A percentile compares a stretch with the other conserved stretches of the same genome.
Conservation (phyloP, 2,888 invertebrate genomes). For the Byasa hedistus region DNA sequence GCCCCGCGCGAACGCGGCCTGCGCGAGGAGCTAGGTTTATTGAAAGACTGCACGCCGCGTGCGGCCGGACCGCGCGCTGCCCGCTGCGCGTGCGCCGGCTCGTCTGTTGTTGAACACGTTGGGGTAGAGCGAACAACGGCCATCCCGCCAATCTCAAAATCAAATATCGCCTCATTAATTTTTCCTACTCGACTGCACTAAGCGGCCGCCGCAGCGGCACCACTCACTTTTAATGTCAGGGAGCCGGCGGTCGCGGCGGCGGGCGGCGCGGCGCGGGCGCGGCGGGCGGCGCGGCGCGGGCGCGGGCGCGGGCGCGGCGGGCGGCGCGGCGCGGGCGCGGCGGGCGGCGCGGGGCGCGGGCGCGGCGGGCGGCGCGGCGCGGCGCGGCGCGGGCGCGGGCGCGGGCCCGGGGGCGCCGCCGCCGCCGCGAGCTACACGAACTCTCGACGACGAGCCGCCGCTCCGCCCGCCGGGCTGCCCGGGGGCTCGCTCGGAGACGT, state of each 20-base stretch:
- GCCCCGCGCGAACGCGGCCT: slow-evolving; percentile 15
- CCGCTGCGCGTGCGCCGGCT: neutral
- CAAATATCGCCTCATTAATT: no score
- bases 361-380: slow-evolving; percentile 82
- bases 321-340: no score
- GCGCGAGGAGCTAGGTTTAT: no score
- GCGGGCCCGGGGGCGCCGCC: slow-evolving; percentile 35
- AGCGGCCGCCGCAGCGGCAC: neutral
- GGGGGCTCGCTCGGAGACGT: slow-evolving; percentile 37
- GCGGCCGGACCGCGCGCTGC: neutral
- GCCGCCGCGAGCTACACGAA: slow-evolving; percentile 59
- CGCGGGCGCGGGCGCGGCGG: slow-evolving; percentile 70
- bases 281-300: slow-evolving; percentile 71
- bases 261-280: slow-evolving; percentile 79
- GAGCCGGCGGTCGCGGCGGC: slow-evolving; percentile 78
- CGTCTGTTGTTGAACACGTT: no score
- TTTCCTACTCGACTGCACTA: neutral
- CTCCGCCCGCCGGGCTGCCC: slow-evolving; percentile 32
- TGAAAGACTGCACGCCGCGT: no score
- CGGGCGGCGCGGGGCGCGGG: slow-evolving; percentile 60
- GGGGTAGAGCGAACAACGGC: no score
- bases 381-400: slow-evolving; percentile 32
- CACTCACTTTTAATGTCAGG: slow-evolving; percentile 49
- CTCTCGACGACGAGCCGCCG: slow-evolving; percentile 38
- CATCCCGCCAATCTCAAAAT: no score